These are phyloP conservation scores for Lysandra bellargus DNA, from an alignment of 2,888 invertebrate genomes.

Conservation along the genomic window DNA sequence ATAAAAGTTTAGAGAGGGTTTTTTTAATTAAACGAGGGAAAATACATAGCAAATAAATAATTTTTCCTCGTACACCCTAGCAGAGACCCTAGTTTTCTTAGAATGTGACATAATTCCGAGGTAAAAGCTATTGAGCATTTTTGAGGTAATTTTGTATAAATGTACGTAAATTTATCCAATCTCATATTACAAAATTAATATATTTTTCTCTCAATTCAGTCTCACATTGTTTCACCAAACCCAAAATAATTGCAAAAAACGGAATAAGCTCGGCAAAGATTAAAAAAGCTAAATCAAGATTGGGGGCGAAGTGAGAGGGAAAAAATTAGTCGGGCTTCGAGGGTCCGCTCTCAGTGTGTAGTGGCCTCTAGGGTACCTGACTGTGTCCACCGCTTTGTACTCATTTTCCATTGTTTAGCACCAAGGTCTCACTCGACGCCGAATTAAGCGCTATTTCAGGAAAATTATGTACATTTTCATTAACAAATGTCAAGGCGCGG, in stretches of 20 bases:
- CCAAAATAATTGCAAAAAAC: neutral
- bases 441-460: slow-evolving; percentile 29
- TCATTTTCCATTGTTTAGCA: slow-evolving; percentile 55
- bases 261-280: neutral
- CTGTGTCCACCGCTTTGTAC: slow-evolving; percentile 58
- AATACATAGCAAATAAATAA: neutral
- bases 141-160: neutral
- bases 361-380: slow-evolving; percentile 58
- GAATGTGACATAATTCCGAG: neutral
- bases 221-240: neutral
- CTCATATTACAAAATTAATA: too few relatives aligned
- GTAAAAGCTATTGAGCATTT: neutral
- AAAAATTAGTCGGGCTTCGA: slow-evolving; percentile 52
- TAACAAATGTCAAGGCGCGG: slow-evolving; percentile 32
- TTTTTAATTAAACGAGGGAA: neutral
- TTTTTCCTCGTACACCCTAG: neutral
- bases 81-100: neutral
- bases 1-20: neutral
- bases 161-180: too few relatives aligned
- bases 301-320: slow-evolving; percentile 40
- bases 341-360: slow-evolving; percentile 43
- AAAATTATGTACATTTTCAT: slow-evolving; percentile 36
- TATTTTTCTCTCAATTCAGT: neutral
- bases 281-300: slow-evolving; percentile 27
- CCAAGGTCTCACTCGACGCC: slow-evolving; percentile 40